phyloP scores from a whole-genome alignment of 2,888 invertebrate species.

The Cephus pulcher region DNA sequence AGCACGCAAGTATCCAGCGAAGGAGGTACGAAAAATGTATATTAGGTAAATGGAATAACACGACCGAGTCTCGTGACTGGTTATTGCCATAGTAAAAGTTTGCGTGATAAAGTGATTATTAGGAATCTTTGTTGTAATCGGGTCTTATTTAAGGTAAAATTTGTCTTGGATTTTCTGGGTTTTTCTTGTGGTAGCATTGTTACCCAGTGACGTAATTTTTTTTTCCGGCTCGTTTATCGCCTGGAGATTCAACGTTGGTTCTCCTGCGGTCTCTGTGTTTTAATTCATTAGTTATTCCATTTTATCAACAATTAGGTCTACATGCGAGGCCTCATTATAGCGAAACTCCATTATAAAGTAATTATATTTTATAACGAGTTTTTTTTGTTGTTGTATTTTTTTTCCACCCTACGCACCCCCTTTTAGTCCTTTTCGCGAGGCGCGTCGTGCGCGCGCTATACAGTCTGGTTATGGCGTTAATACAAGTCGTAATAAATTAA shows the following conservation, averaged over 20 bases:
- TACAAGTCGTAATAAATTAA: conserved; percentile 55
- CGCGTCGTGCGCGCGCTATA: not conserved
- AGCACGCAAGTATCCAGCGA: not conserved
- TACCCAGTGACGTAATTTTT: not conserved
- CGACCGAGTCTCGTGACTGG: not conserved
- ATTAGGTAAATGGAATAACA: not conserved
- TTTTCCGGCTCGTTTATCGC: not conserved
- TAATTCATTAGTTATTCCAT: conserved; percentile 36
- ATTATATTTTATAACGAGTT: conserved; percentile 46
- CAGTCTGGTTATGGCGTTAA: not conserved
- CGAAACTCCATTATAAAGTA: conserved; percentile 43
- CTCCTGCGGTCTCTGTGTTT: conserved; percentile 17
- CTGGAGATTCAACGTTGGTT: not conserved
- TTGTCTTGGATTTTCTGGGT: not conserved
- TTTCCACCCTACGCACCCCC: not conserved
- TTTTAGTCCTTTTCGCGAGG: not conserved
- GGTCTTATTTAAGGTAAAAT: not conserved
- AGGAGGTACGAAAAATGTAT: not conserved
- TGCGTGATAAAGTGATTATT: not conserved
- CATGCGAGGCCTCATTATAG: conserved; percentile 45
- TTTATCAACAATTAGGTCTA: conserved; percentile 39
- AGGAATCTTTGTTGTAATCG: not conserved
- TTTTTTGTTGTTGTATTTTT: conserved; percentile 36
- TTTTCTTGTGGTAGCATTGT: not conserved
- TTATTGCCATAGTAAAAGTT: not conserved